Evolutionary conservation across 2,113 vertebrate genomes (phyloP).

Genomic region (Mus pahari): DNA sequence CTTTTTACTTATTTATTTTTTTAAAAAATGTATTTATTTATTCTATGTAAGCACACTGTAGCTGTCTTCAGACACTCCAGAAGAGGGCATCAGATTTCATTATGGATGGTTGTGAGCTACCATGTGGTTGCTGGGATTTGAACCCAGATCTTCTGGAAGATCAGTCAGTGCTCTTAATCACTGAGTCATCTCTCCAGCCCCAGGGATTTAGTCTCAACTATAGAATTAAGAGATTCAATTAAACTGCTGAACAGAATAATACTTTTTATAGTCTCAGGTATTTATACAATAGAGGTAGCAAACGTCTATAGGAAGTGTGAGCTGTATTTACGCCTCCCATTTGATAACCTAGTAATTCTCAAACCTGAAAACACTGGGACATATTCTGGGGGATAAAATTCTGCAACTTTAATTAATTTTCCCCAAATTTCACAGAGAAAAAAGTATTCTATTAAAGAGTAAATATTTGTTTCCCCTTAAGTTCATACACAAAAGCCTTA

Average conservation of each 20-base stretch:
- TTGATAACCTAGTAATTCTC: slow-evolving; percentile 29
- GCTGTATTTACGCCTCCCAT: slow-evolving; percentile 7
- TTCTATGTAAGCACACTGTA: too few relatives aligned
- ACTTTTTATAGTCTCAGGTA: slow-evolving; percentile 45
- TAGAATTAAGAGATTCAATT: slow-evolving; percentile 11
- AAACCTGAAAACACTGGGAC: slow-evolving; percentile 31
- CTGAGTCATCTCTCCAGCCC: neutral
- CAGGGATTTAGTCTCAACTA: slow-evolving; percentile 47
- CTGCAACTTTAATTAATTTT: slow-evolving; percentile 44
- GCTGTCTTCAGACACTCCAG: too few relatives aligned
- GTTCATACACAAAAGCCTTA: neutral
- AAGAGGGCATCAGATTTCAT: too few relatives aligned
- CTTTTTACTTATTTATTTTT: neutral
- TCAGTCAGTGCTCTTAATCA: neutral
- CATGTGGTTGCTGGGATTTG: neutral
- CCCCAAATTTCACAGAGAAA: slow-evolving; percentile 30
- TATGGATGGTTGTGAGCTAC: neutral
- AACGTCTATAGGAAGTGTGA: neutral
- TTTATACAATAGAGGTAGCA: slow-evolving; percentile 23
- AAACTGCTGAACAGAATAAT: slow-evolving; percentile 20
- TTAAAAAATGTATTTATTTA: too few relatives aligned
- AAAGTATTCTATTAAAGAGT: neutral
- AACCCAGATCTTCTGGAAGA: neutral
- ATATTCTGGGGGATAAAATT: slow-evolving; percentile 9
- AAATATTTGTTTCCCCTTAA: slow-evolving; percentile 28